Evolutionary conservation across 2,888 invertebrate species (phyloP), one percentile per base, ranked within the genome.

Genomic region (Metallyticus violacea): DNA sequence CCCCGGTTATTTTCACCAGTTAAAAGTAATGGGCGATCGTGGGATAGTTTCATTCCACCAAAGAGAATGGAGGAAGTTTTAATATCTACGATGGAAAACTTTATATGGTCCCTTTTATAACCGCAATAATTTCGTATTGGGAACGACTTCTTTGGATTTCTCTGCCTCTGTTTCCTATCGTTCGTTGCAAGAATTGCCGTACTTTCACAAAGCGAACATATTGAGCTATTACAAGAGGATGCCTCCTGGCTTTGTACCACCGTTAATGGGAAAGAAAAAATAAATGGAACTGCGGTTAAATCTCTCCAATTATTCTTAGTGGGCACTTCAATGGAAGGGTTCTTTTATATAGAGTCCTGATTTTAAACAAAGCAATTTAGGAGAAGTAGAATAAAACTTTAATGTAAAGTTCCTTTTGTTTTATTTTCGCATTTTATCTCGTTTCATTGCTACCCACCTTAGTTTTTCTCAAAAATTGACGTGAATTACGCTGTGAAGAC

Each of bases 61-160:
- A 78, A 78, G 26, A 26, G n/a, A 78, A 78, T 26, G 78, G 78
- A 78, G 28, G 77, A 83, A 77, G 77, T 83, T 77, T 83, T 83
- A 77, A 76, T 28, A 83, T 83, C 83, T 77, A 27, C 40, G n/a
- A 83, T 77, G 28, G 77, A 79, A 79, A 83, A 83, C 77, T 83
- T 77, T 83, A 77, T 83, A 83, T 29, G 28, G 9, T 26, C 27
- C 7, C 26, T 28, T 77, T 83, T 83, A 77, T 83, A 77, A 83
- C 83, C 83, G 83, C 83, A 83, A 83, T 62, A 62, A 62, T 83
- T 83, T 77, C 25, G 77, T 83, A 83, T 77, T 77, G 83, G n/a
- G 77, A 83, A 83, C 22, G n/a, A 77, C 77, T 83, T 83, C 7
- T 27, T 1, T 6, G 76, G 22, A 15, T 29, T 62, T 62, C 40